phyloP scores from a whole-genome alignment of 2,113 vertebrate genomes.

The Hippocampus mohnikei region DNA sequence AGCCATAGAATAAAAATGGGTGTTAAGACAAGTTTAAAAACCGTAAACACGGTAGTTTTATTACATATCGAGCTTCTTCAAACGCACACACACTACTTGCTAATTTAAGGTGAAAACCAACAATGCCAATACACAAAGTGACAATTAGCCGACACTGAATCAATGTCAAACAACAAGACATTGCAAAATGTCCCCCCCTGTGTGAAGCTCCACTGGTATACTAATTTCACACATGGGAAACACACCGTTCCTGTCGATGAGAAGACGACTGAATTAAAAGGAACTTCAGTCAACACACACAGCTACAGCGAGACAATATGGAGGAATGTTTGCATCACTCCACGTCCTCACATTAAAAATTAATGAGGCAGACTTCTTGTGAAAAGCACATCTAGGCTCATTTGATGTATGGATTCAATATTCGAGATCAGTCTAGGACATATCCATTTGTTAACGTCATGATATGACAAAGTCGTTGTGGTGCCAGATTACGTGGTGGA shows the following conservation, averaged over 20 bases:
- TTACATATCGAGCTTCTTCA: no score
- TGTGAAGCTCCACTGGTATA: slow-evolving; percentile 42
- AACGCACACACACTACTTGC: no score
- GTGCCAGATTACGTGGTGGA: no score
- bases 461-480: no score
- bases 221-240: slow-evolving; percentile 41
- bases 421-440: not conserved
- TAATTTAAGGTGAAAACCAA: not conserved
- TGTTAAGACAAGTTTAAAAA: no score
- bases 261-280: not conserved
- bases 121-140: slow-evolving; percentile 15
- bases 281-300: slow-evolving; percentile 22
- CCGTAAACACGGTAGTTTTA: no score
- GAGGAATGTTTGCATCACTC: not conserved
- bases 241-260: not conserved
- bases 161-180: slow-evolving; percentile 61
- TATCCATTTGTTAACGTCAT: not conserved
- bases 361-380: not conserved
- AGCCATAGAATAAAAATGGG: no score
- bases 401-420: not conserved
- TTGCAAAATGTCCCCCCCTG: slow-evolving; percentile 43
- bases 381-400: not conserved
- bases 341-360: no score
- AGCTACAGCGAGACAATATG: slow-evolving; percentile 5
- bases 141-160: slow-evolving; percentile 63